These are phyloP conservation scores for Pyrrhosoma nymphula DNA, from an alignment of 2,888 invertebrate genomes.

Conservation along the genomic window DNA sequence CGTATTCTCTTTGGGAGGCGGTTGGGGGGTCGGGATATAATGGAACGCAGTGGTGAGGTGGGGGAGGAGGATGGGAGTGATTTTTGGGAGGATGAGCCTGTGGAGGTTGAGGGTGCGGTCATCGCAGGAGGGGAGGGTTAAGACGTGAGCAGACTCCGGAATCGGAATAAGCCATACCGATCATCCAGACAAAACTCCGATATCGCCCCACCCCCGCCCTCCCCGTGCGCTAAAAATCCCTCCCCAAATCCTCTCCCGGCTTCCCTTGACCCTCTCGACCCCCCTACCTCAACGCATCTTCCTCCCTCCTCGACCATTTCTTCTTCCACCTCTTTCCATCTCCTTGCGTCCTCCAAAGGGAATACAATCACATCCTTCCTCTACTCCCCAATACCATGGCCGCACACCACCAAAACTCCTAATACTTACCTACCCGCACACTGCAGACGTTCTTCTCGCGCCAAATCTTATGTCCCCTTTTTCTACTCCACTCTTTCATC, in stretches of 20 bases:
- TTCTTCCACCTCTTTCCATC: not conserved
- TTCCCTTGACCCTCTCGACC: not conserved
- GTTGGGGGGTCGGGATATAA: not conserved
- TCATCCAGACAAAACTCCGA: conserved; percentile 39
- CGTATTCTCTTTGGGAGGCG: not conserved
- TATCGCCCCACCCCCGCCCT: not conserved
- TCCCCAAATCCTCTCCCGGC: not conserved
- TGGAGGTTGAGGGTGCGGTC: conserved; percentile 3
- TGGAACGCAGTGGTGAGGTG: not conserved
- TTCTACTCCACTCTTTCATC: not conserved
- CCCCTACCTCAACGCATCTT: not conserved
- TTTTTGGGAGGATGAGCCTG: not conserved
- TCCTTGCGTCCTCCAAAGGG: not conserved
- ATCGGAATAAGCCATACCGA: conserved; percentile 8
- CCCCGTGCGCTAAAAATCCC: not conserved
- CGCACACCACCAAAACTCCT: not conserved
- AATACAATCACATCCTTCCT: conserved; percentile 53
- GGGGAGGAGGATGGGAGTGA: conserved; percentile 4
- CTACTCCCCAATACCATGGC: not conserved
- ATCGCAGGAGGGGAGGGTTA: not conserved
- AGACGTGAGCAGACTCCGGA: conserved; percentile 50
- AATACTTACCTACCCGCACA: not conserved
- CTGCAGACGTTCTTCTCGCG: not conserved
- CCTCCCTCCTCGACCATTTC: not conserved
- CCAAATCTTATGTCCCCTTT: not conserved